These are phyloP conservation scores for Acanthosepion pharaonis DNA, from an alignment of 2,888 invertebrate species.

Conservation along the genomic window DNA sequence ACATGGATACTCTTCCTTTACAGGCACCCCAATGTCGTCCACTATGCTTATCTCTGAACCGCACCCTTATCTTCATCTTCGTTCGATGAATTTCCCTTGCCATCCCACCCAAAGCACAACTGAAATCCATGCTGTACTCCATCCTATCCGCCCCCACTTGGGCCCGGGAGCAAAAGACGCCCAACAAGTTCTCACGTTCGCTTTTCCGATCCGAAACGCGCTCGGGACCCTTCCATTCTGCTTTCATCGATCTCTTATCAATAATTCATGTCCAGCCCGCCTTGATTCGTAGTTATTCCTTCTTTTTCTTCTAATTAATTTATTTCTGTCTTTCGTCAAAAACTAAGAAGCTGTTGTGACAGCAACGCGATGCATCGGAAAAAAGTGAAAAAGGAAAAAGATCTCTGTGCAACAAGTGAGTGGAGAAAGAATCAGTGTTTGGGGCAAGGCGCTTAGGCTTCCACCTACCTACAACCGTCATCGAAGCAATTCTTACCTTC, in stretches of 20 bases:
- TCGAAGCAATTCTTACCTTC: too few relatives aligned
- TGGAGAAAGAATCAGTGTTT: neutral
- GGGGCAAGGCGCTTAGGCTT: neutral
- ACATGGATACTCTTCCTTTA: neutral
- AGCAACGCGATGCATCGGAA: neutral
- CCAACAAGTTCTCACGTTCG: neutral
- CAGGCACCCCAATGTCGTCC: neutral
- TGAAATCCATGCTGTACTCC: neutral
- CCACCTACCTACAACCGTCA: too few relatives aligned
- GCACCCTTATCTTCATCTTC: neutral
- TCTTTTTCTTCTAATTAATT: neutral
- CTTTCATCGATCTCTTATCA: neutral
- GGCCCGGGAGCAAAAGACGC: neutral
- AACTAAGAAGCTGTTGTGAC: slow-evolving; percentile 7
- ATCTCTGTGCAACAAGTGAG: neutral
- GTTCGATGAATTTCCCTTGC: neutral
- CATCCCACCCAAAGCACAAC: neutral
- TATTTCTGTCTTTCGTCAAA: slow-evolving; percentile 13
- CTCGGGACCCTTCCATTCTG: neutral
- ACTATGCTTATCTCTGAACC: neutral
- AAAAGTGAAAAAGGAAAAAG: neutral
- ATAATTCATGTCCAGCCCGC: neutral
- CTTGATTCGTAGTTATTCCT: neutral
- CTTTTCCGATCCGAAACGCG: neutral
- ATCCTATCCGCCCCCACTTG: neutral